Evolutionary conservation across 2,113 vertebrate species (phyloP), one percentile per base, ranked within the genome.

Genomic region (Pao palembangensis): DNA sequence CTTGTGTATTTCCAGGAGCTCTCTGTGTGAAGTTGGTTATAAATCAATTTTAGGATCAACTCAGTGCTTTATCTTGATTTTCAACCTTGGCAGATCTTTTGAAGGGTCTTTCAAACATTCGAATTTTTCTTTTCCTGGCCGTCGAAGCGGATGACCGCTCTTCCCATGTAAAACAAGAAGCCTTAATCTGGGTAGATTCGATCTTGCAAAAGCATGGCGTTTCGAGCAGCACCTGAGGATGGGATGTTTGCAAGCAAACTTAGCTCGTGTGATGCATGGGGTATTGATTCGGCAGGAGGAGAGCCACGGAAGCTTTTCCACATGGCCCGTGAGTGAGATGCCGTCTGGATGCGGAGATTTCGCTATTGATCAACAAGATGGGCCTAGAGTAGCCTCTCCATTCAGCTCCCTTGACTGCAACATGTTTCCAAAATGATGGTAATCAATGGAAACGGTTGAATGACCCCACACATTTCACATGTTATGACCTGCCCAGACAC

Each of bases 401-500:
- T 78, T 75, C 69, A 52, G 60, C 19, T 49, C 65, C 56, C 70
- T 68, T 50, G 69, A 80, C 42, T 55, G 73, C 77, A 75, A 79
- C 67, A 71, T 60, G 54, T 68, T 78, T 69, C 64, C 59, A 64
- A 83, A 86, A 85, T 68, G 73, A 80, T 64, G 73, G 67, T 70
- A 75, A 89, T 88, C 84, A 85, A 87, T 87, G 74, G 67, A 69
- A 80, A 83, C 69, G 71, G 75, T 74, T 64, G 77, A 78, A 84
- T 71, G 75, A 83, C 69, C 80, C 66, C 67, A 51, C 73, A 68
- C 71, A 63, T 55, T 61, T 81, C 79, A 66, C 61, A 79, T 7
- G 25, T 75, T 83, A 85, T 82, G 69, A 86, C 85, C 79, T 61
- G 76, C 50, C 34, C 31, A 6, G 19, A 51, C 71, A 51, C 58